Base-by-base conservation (phyloP, 2,797 vertebrate genomes). In the Hoplostethus atlanticus region DNA sequence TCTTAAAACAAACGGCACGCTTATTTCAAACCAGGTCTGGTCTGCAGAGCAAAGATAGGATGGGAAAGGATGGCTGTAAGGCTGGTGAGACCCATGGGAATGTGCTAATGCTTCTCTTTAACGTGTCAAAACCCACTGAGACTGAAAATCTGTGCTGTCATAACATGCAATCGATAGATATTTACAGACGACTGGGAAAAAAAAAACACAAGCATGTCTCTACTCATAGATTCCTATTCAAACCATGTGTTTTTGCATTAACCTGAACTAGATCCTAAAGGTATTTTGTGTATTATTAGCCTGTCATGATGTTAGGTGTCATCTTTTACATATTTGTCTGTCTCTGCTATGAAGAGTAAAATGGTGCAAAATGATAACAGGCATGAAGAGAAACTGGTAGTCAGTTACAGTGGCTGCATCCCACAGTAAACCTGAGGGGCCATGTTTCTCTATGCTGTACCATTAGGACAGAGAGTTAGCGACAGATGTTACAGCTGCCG, bases 1-100 rank as follows among this genome's bases (percentile, higher is more conserved):
- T 56, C 53, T 91, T 89, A 75, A 71, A 87, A 86, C 40, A 67
- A 47, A 71, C 69, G 46, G 68, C 67, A 57, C 66, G 17, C 31
- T 80, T 80, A 82, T 71, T 76, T 59, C 51, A 76, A 68, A 75
- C 72, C 8, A 44, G 31, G 10, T 55, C 65, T 40, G 44, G 25
- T 70, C 76, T 72, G 57, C 30, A 28, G 53, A 70, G 21, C 52
- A 12, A 74, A 61, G 66, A 54, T 67, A 54, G 40, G 38, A 67
- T 67, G 59, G 53, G 64, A 48, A 67, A 63, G 56, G 53, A 17
- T 25, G 51, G 38, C 38, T 66, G n/a, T 28, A 28, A 28, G 28
- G 71, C 62, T 55, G 46, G 9, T 47, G 7, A 62, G 40, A 44
- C 64, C 31, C 66, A 1, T 34, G 51, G 60, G 38, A 71, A 66